A percentile compares a stretch with the other conserved stretches of the same genome.
Conservation (phyloP, 2,888 invertebrate species). For the Strigamia maritima region DNA sequence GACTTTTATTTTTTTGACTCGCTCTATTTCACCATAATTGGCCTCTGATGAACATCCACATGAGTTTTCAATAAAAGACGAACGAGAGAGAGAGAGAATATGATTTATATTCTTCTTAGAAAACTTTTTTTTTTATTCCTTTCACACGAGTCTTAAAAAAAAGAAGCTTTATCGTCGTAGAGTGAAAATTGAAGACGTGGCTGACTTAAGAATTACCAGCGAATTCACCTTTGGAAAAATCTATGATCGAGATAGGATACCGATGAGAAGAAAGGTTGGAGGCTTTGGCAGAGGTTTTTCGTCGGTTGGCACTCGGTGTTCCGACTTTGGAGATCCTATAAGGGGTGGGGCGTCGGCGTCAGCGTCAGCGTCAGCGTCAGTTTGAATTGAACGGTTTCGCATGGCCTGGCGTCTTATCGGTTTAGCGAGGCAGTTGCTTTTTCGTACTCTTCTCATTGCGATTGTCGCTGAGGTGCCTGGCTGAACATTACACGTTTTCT, state of each 20-base stretch:
- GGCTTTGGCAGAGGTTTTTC: constrained; percentile 18
- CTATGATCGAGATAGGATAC: constrained; percentile 15
- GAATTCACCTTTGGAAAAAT: constrained; percentile 25
- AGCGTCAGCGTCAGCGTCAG: not conserved
- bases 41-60: not conserved
- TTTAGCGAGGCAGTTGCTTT: constrained; percentile 12
- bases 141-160: not conserved
- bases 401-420: constrained; percentile 21
- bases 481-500: constrained; percentile 13
- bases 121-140: not conserved
- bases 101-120: not conserved
- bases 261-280: not conserved
- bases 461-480: constrained; percentile 15
- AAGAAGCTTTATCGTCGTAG: not conserved
- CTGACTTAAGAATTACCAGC: constrained; percentile 27
- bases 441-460: constrained; percentile 21
- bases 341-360: not conserved
- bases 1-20: not conserved
- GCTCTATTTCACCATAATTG: not conserved
- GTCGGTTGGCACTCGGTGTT: not conserved
- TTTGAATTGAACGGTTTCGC: constrained; percentile 27
- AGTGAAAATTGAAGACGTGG: constrained; percentile 24
- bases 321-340: not conserved
- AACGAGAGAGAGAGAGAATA: not conserved
- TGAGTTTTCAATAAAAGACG: constrained; percentile 10